phyloP scores from a whole-genome alignment of 2,888 invertebrate species.

The Cantharis flavilabris region DNA sequence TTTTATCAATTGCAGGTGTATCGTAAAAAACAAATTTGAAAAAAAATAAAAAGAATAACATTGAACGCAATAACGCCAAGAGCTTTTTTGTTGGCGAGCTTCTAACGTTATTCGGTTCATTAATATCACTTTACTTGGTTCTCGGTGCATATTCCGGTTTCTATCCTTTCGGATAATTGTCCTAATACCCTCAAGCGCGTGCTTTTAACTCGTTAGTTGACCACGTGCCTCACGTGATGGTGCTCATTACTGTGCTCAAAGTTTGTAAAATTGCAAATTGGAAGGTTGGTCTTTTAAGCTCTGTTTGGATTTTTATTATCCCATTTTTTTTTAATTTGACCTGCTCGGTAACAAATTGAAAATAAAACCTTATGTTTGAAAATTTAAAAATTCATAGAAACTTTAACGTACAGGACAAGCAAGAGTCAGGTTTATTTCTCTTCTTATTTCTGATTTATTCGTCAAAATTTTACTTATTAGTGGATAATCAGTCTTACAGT shows the following conservation, averaged over 20 bases:
- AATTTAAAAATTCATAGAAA: too few species aligned
- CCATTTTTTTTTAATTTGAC: not conserved
- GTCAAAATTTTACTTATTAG: too few species aligned
- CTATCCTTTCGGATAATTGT: constrained; percentile 14
- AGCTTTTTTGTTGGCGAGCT: constrained; percentile 3
- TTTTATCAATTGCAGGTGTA: not conserved
- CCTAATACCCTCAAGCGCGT: constrained; percentile 13
- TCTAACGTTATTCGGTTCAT: constrained; percentile 18
- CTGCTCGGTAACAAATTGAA: not conserved
- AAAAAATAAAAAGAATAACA: not conserved
- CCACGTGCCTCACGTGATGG: constrained; percentile 19
- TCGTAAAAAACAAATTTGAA: not conserved
- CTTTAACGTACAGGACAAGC: too few species aligned
- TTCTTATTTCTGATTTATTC: too few species aligned
- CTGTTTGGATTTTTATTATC: not conserved
- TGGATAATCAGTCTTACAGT: too few species aligned
- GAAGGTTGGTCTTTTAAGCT: not conserved
- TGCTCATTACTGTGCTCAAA: constrained; percentile 8
- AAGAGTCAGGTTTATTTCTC: too few species aligned
- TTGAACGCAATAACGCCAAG: not conserved
- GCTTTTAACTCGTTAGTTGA: constrained; percentile 9
- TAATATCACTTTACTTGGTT: constrained; percentile 18
- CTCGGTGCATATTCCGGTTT: constrained; percentile 6
- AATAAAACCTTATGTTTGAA: not conserved
- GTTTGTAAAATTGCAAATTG: not conserved